Conservation (phyloP, 2,113 vertebrate genomes). For the Callopanchax toddi region DNA sequence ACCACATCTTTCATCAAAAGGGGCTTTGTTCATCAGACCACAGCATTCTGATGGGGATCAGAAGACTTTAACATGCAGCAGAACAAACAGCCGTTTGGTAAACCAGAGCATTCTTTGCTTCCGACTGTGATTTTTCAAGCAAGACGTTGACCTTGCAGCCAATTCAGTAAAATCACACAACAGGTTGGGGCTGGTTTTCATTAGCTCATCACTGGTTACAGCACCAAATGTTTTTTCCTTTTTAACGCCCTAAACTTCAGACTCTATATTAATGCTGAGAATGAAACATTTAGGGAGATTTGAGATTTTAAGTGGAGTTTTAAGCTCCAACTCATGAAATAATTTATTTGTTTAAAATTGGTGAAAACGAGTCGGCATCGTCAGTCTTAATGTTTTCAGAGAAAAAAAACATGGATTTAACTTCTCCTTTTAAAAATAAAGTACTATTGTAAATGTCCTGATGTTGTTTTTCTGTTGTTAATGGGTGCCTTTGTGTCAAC, state of each 20-base stretch:
- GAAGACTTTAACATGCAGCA: neutral
- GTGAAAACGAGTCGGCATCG: too few species aligned
- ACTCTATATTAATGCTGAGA: neutral
- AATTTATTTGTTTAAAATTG: too few species aligned
- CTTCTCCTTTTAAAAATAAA: too few species aligned
- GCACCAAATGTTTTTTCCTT: neutral
- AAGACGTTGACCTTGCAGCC: neutral
- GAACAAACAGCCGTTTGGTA: too few species aligned
- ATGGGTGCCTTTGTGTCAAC: conserved; percentile 9
- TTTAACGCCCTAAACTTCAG: neutral
- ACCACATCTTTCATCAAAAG: too few species aligned
- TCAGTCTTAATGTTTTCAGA: too few species aligned
- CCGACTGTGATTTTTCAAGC: too few species aligned
- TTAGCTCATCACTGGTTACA: too few species aligned
- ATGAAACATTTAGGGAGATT: neutral
- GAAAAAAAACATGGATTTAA: too few species aligned
- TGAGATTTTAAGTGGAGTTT: neutral
- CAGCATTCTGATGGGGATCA: neutral
- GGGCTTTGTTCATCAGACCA: neutral
- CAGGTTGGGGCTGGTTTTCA: neutral
- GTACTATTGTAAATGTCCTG: too few species aligned
- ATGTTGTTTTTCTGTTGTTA: neutral
- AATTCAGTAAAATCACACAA: neutral
- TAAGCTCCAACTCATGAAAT: neutral
- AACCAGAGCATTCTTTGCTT: too few species aligned